Percentiles rank a stretch among this genome's conserved stretches.
These are phyloP conservation scores for Lagorchestes hirsutus DNA, from an alignment of 2,797 vertebrate species.

Conservation along the genomic window DNA sequence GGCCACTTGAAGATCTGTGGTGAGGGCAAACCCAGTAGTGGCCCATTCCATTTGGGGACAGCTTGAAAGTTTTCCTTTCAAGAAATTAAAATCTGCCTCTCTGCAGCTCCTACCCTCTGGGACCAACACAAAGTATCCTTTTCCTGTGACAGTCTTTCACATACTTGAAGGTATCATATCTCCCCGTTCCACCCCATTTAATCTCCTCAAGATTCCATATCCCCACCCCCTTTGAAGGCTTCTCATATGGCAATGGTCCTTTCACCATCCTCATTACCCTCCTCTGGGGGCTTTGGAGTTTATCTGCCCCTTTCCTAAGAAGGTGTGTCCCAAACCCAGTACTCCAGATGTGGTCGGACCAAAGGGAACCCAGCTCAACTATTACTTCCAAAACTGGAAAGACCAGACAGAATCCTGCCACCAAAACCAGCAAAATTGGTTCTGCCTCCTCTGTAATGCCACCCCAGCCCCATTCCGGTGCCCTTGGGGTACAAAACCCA, in stretches of 20 bases:
- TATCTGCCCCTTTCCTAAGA: background rate
- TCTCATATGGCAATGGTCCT: too few relatives aligned
- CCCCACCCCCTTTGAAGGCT: background rate
- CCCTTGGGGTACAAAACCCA: background rate
- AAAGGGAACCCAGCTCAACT: background rate
- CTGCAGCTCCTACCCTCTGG: too few relatives aligned
- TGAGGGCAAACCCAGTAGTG: too few relatives aligned
- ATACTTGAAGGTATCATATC: background rate
- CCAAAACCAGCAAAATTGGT: background rate
- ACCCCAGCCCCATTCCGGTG: too few relatives aligned
- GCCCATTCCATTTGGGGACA: too few relatives aligned
- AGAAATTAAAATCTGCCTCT: too few relatives aligned
- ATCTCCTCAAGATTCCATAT: background rate
- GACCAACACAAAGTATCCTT: too few relatives aligned
- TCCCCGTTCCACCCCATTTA: too few relatives aligned
- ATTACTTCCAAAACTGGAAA: background rate
- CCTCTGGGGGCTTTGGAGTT: background rate
- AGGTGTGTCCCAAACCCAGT: background rate
- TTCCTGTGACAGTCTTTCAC: background rate
- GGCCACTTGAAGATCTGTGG: background rate
- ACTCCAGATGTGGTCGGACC: background rate
- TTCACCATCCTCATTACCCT: background rate
- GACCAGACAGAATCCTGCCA: background rate
- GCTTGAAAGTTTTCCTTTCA: too few relatives aligned
- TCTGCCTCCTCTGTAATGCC: background rate